Conservation (phyloP, 2,888 invertebrate genomes). For the Augochlorella aurata region DNA sequence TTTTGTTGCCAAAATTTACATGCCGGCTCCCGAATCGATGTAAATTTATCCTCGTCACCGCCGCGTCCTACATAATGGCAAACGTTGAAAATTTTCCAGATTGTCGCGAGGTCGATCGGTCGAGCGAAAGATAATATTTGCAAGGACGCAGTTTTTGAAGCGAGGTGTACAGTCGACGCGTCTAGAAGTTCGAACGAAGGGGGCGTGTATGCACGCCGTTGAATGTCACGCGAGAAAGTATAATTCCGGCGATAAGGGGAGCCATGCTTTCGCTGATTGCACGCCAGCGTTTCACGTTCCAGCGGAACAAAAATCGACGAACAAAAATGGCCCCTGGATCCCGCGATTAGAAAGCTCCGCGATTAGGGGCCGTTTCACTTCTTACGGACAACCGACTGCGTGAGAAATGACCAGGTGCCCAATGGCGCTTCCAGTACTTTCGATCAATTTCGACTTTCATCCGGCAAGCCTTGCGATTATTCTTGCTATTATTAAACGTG, state of each 20-base stretch:
- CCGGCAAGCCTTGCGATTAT: not conserved
- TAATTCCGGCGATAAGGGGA: slow-evolving; percentile 17
- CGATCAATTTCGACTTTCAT: not conserved
- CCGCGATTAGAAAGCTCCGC: slow-evolving; percentile 12
- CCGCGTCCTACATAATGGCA: too few relatives aligned
- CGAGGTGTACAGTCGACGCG: not conserved
- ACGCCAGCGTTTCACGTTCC: not conserved
- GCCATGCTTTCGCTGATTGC: slow-evolving; percentile 5
- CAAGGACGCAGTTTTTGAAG: not conserved
- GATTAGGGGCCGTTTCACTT: not conserved
- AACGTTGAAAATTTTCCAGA: too few relatives aligned
- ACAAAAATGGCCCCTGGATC: not conserved
- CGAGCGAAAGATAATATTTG: too few relatives aligned
- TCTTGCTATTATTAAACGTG: not conserved
- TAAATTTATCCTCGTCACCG: too few relatives aligned
- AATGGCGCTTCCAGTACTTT: not conserved
- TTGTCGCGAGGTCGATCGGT: too few relatives aligned
- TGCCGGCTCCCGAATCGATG: too few relatives aligned
- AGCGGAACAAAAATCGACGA: not conserved
- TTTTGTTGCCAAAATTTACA: too few relatives aligned
- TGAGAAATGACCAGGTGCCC: not conserved
- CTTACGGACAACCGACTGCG: not conserved
- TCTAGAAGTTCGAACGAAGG: slow-evolving; percentile 2
- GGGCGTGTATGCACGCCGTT: slow-evolving; percentile 9
- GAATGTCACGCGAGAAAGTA: slow-evolving; percentile 19